Conservation (phyloP, 2,888 invertebrate species). For the Eupsilia transversa region DNA sequence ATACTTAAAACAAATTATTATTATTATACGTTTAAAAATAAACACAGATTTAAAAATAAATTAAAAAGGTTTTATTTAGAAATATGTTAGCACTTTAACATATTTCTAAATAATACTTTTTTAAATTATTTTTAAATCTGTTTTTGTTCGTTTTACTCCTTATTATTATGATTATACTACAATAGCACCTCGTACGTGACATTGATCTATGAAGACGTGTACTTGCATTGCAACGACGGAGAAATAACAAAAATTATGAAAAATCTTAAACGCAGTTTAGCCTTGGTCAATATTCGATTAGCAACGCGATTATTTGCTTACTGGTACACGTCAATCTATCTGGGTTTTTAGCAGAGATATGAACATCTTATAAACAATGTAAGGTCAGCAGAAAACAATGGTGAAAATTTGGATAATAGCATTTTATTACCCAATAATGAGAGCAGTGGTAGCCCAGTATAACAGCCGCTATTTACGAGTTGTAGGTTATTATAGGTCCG, state of each 20-base stretch:
- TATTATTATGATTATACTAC: not conserved
- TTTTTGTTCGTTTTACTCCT: too few relatives aligned
- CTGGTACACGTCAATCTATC: constrained; percentile 34
- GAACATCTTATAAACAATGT: constrained; percentile 4
- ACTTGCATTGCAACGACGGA: not conserved
- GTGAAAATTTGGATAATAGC: not conserved
- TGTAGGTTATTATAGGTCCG: too few relatives aligned
- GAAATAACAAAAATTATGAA: not conserved
- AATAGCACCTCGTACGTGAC: not conserved
- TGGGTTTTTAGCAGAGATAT: constrained; percentile 17
- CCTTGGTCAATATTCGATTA: constrained; percentile 34
- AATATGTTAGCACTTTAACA: too few relatives aligned
- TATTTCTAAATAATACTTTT: too few relatives aligned
- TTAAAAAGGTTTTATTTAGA: too few relatives aligned
- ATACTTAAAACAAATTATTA: too few relatives aligned
- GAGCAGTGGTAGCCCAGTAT: too few relatives aligned
- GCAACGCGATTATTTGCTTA: constrained; percentile 27
- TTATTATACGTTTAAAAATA: too few relatives aligned
- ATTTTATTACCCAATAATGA: too few relatives aligned
- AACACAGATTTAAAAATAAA: too few relatives aligned
- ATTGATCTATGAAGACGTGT: not conserved
- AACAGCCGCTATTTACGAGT: too few relatives aligned
- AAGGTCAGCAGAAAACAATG: not conserved
- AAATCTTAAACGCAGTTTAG: constrained; percentile 6
- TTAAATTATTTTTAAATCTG: too few relatives aligned